Base-by-base conservation (phyloP, 2,888 invertebrate species). In the Amphipoea lucens region DNA sequence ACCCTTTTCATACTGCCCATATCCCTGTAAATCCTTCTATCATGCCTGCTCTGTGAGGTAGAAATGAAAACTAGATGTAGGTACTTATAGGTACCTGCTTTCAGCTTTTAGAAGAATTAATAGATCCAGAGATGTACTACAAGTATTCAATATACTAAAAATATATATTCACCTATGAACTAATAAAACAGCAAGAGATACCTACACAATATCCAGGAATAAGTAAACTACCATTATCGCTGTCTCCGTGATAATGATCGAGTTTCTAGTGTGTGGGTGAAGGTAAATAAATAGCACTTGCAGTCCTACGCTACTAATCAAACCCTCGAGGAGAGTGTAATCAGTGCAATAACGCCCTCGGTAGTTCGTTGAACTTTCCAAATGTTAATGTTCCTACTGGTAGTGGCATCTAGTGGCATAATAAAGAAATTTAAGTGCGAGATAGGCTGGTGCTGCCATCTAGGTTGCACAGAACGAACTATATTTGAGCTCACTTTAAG, bases 341-440 rank as follows among this genome's bases (percentile, higher is more conserved):
- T 89, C 87, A 87, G 84, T 86, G 83, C 80, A 79, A 79, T 83
- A 88, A 74, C 79, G 89, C 86, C 90, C 88, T 89, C 89, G 48
- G 36, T 29, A 81, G 90, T 87, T 87, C 87, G 84, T 81, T 88
- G 90, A 90, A 88, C 90, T 85, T 81, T 72, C 54, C 12, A 70
- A 76, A 70, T 69, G 51, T 76, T 62, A 40, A 54, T 60, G 29
- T 68, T 40, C 36, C 12, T 20, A 36, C 6, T 57, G 0, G 36
- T 73, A 80, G 9, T 77, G 89, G 85, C 88, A 90, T 87, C 91
- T 91, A 78, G 66, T 40, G n/a, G 17, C 17, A 6, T 54, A 29
- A 29, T 23, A 36, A 6, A 4, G 9, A 57, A 70, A 71, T 6
- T 12, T 1, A 14, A 12, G 48, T 66, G 20, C 36, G 17, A 11